Base-by-base conservation (phyloP, 2,888 invertebrate species). In the Andrena flavipes region DNA sequence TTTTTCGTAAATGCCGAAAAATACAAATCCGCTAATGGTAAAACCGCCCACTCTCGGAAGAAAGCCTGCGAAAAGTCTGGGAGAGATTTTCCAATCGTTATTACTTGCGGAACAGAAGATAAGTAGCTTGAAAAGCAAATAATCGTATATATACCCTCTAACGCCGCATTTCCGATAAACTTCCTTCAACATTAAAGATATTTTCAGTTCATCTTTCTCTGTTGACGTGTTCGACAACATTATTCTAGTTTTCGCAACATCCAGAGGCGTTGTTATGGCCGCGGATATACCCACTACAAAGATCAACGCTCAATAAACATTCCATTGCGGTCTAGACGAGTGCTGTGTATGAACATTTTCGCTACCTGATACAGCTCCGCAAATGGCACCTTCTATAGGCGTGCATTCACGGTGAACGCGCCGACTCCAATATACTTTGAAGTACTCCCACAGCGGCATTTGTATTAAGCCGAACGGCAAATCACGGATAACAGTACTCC, bases 161-260 rank as follows among this genome's bases (percentile, higher is more conserved):
- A 96, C 6, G 16, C 98, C 98, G n/a, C 95, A 94, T 89, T 96
- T 95, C 42, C 90, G 90, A 92, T 97, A 97, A 73, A 98, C 95
- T 42, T 93, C 92, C 51, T 91, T 91, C 13, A 97, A 92, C 56
- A 96, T 95, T 0, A 94, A 94, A 0, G 91, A 90, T 69, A 97
- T 94, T 77, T 94, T 94, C 49, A 95, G 92, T 90, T 92, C 93
- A 6, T 90, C 88, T 75, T 90, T 91, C 20, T 94, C 93, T 0
- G 93, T 93, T 0, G 94, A 86, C 30, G 95, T 95, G 69, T 97
- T 96, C 0, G 98, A 97, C 30, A 99, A 94, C 98, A 99, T 99
- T 84, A 99, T 99, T 90, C 99, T 95, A 0, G 99, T 99, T 95
- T 99, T 99, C 0, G 98, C 98, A 23, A 99, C 98, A 95, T 99